Percentiles rank a stretch among this genome's conserved stretches.
These are phyloP conservation scores for Branchinecta lynchi DNA, from an alignment of 1,140 invertebrate genomes.

Conservation along the genomic window DNA sequence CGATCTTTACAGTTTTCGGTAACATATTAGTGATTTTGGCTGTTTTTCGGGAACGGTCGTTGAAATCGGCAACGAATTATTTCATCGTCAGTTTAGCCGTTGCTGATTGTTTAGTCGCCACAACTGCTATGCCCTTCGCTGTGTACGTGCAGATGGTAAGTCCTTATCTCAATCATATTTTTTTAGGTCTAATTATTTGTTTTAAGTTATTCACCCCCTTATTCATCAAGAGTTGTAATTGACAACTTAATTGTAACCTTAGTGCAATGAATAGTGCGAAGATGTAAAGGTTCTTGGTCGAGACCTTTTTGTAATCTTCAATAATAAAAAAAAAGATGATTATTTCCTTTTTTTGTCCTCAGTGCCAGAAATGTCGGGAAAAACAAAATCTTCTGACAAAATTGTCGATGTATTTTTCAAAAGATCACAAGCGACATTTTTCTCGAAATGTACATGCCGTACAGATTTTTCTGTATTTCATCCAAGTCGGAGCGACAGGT, in stretches of 20 bases:
- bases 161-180: constrained; percentile 32
- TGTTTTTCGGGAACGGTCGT: constrained; percentile 68
- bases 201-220: constrained; percentile 20
- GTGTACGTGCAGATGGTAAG: constrained; percentile 75
- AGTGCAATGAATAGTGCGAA: no score
- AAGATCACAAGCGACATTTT: no score
- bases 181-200: constrained; percentile 16
- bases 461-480: no score
- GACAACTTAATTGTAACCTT: not conserved
- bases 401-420: no score
- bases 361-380: no score
- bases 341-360: no score
- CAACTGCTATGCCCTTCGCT: constrained; percentile 94
- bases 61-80: constrained; percentile 94
- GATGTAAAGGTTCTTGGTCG: no score
- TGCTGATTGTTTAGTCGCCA: constrained; percentile 87
- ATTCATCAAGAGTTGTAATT: constrained; percentile 18
- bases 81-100: constrained; percentile 91
- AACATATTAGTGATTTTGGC: constrained; percentile 91
- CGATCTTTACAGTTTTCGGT: constrained; percentile 83
- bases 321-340: no score
- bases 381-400: no score
- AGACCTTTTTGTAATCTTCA: no score
- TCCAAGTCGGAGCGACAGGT: no score
- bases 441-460: no score